Evolutionary conservation across 2,797 vertebrate species (phyloP).

Genomic region (Borostomias antarcticus): DNA sequence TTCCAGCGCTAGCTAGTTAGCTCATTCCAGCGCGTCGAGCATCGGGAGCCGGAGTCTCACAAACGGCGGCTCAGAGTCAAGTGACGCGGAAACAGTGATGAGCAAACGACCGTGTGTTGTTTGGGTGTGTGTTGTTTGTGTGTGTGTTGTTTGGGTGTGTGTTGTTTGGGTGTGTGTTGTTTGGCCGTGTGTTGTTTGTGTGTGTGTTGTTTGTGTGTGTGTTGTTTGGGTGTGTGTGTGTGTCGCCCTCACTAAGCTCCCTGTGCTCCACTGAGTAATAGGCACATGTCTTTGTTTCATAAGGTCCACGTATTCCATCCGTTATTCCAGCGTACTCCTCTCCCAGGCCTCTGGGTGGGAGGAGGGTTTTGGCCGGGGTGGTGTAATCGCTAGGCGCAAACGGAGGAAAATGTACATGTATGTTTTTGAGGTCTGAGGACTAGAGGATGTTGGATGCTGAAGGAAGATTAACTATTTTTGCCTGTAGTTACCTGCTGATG

Average conservation of each 20-base stretch:
- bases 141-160: constrained; percentile 75
- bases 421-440: neutral
- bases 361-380: no score
- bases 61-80: constrained; percentile 77
- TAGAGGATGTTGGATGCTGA: neutral
- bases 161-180: constrained; percentile 78
- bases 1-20: constrained; percentile 49
- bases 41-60: constrained; percentile 70
- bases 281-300: constrained; percentile 57
- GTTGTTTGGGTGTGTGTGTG: constrained; percentile 78
- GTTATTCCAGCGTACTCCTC: constrained; percentile 36
- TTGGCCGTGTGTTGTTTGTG: constrained; percentile 74
- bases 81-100: constrained; percentile 71
- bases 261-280: constrained; percentile 56
- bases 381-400: constrained; percentile 18
- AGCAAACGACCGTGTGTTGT: constrained; percentile 76
- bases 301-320: no score
- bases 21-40: constrained; percentile 39
- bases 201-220: constrained; percentile 76
- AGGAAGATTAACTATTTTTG: neutral
- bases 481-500: neutral
- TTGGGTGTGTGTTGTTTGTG: no score
- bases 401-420: neutral
- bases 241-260: constrained; percentile 63
- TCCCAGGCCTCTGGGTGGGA: no score